Percentiles rank a stretch among this genome's conserved stretches.
phyloP scores from a whole-genome alignment of 1,140 invertebrate species.

The Trichomalopsis sarcophagae region DNA sequence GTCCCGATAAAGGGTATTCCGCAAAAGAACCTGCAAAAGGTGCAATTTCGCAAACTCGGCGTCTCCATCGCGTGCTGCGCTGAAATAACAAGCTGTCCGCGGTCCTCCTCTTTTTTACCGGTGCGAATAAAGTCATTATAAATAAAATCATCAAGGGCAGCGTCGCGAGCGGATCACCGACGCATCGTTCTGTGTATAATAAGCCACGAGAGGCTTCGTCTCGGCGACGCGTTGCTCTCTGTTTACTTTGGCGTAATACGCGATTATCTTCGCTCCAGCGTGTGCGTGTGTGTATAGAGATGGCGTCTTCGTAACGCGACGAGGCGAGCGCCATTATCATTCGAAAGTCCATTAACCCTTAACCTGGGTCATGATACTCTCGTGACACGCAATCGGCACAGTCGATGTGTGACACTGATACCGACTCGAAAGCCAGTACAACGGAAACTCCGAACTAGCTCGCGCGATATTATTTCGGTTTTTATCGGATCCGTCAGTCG shows the following conservation, averaged over 20 bases:
- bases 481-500: too few species aligned
- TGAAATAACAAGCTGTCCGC: slow-evolving; percentile 18
- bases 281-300: background rate
- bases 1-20: background rate
- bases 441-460: too few species aligned
- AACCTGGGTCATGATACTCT: slow-evolving; percentile 15
- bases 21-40: background rate
- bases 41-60: slow-evolving; percentile 25
- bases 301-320: background rate
- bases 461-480: too few species aligned
- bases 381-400: slow-evolving; percentile 9
- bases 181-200: background rate
- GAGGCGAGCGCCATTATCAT: slow-evolving; percentile 18
- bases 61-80: background rate
- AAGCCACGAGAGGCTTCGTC: background rate
- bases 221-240: background rate
- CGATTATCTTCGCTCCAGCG: slow-evolving; percentile 17
- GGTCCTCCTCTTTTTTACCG: background rate
- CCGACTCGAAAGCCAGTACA: too few species aligned
- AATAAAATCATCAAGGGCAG: slow-evolving; percentile 12
- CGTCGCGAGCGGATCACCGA: background rate
- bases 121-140: slow-evolving; percentile 29
- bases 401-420: background rate
- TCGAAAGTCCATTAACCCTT: slow-evolving; percentile 46
- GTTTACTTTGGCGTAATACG: slow-evolving; percentile 44